phyloP scores from a whole-genome alignment of 2,113 vertebrate species.

The Scartelaos histophorus region DNA sequence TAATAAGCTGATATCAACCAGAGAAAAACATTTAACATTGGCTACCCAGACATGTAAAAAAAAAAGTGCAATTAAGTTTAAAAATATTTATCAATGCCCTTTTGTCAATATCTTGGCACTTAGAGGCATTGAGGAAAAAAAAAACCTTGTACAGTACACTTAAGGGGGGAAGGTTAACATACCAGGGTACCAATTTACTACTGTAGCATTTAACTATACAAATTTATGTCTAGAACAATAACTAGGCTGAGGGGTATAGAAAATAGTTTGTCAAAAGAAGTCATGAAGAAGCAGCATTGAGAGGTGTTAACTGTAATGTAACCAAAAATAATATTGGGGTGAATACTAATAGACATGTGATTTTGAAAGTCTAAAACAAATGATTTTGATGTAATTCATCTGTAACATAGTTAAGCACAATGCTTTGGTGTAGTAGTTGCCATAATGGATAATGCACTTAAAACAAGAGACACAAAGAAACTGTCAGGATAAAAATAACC shows the following conservation, averaged over 20 bases:
- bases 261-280: constrained; percentile 46
- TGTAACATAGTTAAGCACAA: background rate
- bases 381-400: background rate
- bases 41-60: constrained; percentile 21
- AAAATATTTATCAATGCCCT: constrained; percentile 54
- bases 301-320: constrained; percentile 22
- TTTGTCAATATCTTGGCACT: constrained; percentile 65
- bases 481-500: background rate
- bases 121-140: constrained; percentile 64
- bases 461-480: background rate
- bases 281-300: constrained; percentile 25
- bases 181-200: constrained; percentile 72
- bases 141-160: constrained; percentile 60
- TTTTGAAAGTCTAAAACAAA: background rate
- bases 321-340: no score
- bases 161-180: constrained; percentile 49
- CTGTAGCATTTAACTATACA: constrained; percentile 61
- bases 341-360: background rate
- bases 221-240: constrained; percentile 29
- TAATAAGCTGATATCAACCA: constrained; percentile 43
- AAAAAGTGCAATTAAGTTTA: constrained; percentile 63
- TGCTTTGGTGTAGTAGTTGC: constrained; percentile 50
- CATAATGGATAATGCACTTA: constrained; percentile 1
- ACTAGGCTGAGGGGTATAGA: constrained; percentile 58
- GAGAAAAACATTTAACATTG: constrained; percentile 31